Base-by-base conservation (phyloP, 2,113 vertebrate genomes). In the Phainopepla nitens region DNA sequence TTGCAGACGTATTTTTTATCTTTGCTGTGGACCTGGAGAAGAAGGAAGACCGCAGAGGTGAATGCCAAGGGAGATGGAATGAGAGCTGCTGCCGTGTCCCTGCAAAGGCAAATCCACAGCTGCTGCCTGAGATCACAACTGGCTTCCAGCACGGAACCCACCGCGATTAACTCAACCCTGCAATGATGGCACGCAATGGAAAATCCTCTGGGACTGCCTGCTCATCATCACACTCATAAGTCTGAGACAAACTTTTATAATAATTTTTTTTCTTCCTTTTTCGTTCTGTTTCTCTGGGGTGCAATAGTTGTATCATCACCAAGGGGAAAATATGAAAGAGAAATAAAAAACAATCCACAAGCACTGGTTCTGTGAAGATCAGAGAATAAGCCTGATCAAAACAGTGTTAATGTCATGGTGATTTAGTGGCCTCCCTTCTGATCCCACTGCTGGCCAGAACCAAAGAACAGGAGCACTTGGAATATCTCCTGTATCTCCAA, bases 1-100 rank as follows among this genome's bases (percentile, higher is more conserved):
- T 99, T 99, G 96, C 99, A 99, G 54, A 99, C 99, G 5, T 99
- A 99, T 88, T 99, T 99, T 96, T 99, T 99, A 79, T 99, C 99
- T 96, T 99, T 99, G 97, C 99, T 99, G 98, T 99, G 99, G 19
- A 99, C 99, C 99, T 99, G 97, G 64, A 36, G 44, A 65, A 85
- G 88, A 36, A 51, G 78, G 33, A 50, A 0, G 2, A 35, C 1
- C 35, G 4, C 13, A 9, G 44, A 35, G 17, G 36, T 90, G 44
- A 93, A 50, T 2, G 31, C 13, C 21, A 7, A 0, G 0, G 3
- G 66, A 49, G 57, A 6, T 0, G 21, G 82, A 33, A 0, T 1
- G 17, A 20, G 61, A 47, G 77, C 15, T 21, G 57, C 11, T 78
- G 5, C 35, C 6, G 2, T 0, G 9, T n/a, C 13, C 33, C 13